phyloP scores from a whole-genome alignment of 1,140 invertebrate species.

The Drosophila trapezifrons region DNA sequence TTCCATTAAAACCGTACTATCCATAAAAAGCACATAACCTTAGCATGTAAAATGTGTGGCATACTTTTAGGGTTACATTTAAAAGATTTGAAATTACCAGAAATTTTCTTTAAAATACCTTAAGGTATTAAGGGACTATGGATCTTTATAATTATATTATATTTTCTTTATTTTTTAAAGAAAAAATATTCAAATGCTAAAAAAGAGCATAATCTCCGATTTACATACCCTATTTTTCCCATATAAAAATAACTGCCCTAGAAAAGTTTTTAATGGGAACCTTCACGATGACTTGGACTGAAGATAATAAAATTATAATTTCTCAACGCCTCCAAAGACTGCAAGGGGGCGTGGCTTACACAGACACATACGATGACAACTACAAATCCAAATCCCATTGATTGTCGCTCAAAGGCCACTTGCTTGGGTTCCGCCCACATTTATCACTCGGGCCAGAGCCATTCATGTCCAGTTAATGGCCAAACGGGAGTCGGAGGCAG shows the following conservation, averaged over 20 bases:
- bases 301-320: slow-evolving; percentile 50
- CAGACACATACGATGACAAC: slow-evolving; percentile 27
- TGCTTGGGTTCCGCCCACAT: slow-evolving; percentile 39
- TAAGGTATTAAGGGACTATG: no score
- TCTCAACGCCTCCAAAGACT: slow-evolving; percentile 11
- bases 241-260: not conserved
- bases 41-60: not conserved
- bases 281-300: not conserved
- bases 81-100: not conserved
- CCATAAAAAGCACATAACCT: not conserved
- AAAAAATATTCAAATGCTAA: no score
- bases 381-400: slow-evolving; percentile 48
- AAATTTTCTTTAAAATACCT: not conserved
- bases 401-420: slow-evolving; percentile 53
- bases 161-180: not conserved
- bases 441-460: slow-evolving; percentile 43
- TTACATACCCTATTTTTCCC: not conserved
- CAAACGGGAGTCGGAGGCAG: slow-evolving; percentile 16
- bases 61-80: not conserved
- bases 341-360: slow-evolving; percentile 14
- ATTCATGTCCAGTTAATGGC: slow-evolving; percentile 63
- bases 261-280: not conserved
- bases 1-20: not conserved
- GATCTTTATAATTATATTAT: not conserved
- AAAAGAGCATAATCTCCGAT: not conserved